Base-by-base conservation (phyloP, 2,113 vertebrate species). In the Limnothrissa miodon region DNA sequence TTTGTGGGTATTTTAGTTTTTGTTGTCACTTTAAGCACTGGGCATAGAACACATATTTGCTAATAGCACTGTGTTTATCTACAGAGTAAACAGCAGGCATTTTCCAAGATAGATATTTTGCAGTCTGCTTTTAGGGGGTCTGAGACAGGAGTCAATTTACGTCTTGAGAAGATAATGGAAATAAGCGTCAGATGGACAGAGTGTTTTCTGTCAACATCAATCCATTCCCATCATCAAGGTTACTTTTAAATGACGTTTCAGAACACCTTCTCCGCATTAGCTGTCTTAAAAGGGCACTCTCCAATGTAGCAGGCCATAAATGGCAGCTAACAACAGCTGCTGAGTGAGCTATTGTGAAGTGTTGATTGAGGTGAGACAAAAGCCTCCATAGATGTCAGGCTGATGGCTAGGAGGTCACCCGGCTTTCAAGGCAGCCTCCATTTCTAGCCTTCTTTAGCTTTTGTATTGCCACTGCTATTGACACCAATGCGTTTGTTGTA, bases 111-210 rank as follows among this genome's bases (percentile, higher is more conserved):
- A 39, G 81, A 83, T 79, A 87, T 83, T 81, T 87, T 79, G 42
- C 46, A 51, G 78, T 84, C 82, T 79, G 81, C 80, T 85, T 85
- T 78, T 74, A 82, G 85, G 46, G 33, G 53, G 78, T 84, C 82
- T 46, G 78, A 33, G 42, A 86, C 85, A 86, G 83, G 80, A 83
- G 56, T 86, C 83, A 86, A 86, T 88, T 86, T 86, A 85, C 33
- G 39, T 81, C 79, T 86, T 88, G 86, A 88, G 81, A 81, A 82
- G 85, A 80, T 82, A 0, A 79, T 83, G 84, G 80, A 9, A 80
- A 80, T 84, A 81, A 39, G 3, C 23, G 7, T 48, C 51, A 82
- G 53, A 83, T 53, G 81, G 46, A 62, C 59, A 19, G 8, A 66
- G 78, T 86, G 78, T 83, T 84, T 86, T 66, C 80, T 44, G 80